phyloP scores from a whole-genome alignment of 2,797 vertebrate species.

The Lacerta bilineata region DNA sequence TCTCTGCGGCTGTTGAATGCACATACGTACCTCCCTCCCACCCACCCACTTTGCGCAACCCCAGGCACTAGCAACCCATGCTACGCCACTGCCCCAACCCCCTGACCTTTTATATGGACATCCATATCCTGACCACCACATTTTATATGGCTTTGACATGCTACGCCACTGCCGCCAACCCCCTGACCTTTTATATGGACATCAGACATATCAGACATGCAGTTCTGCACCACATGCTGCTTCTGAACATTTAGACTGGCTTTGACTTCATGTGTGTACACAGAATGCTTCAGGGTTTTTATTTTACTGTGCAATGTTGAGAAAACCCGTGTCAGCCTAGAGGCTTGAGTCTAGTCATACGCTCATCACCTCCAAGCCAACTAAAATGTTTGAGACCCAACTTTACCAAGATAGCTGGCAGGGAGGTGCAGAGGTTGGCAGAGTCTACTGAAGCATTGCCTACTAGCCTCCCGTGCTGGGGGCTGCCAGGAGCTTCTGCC shows the following conservation, averaged over 20 bases:
- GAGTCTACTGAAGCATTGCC: accelerated
- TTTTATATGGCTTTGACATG: no score
- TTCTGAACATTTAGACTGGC: not conserved
- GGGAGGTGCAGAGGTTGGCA: not conserved
- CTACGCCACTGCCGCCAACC: not conserved
- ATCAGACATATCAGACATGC: no score
- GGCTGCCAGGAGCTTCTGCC: slow-evolving; percentile 31
- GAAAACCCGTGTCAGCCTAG: not conserved
- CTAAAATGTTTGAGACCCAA: not conserved
- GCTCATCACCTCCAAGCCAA: not conserved
- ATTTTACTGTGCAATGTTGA: not conserved
- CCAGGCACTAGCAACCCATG: no score
- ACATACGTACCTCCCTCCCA: no score
- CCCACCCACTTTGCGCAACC: no score
- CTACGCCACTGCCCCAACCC: not conserved
- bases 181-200: no score
- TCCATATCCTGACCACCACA: no score
- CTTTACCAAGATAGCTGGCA: slow-evolving; percentile 18
- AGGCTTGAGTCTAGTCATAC: not conserved
- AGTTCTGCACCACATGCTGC: not conserved
- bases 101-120: no score
- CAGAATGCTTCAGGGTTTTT: not conserved
- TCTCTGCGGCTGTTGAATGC: no score
- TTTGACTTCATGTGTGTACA: not conserved
- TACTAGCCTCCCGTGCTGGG: not conserved